phyloP scores from a whole-genome alignment of 2,797 vertebrate genomes.

The Phalloptychus januarius region DNA sequence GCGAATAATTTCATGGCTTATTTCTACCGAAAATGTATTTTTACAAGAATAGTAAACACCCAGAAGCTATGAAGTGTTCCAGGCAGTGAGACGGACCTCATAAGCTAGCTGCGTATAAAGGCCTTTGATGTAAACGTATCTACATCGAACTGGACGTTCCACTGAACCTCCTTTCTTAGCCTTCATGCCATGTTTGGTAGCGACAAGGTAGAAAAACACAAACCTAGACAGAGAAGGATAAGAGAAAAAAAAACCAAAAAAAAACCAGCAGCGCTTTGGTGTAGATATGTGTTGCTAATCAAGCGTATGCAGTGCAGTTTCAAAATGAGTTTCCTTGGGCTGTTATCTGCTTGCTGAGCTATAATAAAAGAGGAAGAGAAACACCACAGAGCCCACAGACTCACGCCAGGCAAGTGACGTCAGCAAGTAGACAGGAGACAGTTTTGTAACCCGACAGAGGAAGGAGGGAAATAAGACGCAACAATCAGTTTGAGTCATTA shows the following conservation, averaged over 20 bases:
- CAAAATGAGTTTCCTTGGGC: conserved; percentile 33
- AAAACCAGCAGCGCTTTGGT: neutral
- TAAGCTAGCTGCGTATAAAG: conserved; percentile 33
- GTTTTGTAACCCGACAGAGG: conserved; percentile 70
- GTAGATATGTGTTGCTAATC: conserved; percentile 4
- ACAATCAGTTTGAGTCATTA: conserved; percentile 22
- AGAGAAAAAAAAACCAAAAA: neutral
- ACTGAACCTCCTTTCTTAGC: conserved; percentile 30
- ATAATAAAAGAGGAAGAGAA: conserved; percentile 73
- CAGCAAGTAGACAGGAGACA: conserved; percentile 62
- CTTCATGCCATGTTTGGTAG: conserved; percentile 35
- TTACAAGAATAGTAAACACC: neutral
- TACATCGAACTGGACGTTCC: conserved; percentile 37
- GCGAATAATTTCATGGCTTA: neutral
- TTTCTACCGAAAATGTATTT: neutral
- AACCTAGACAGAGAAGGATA: conserved; percentile 14
- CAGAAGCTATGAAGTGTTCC: conserved; percentile 4
- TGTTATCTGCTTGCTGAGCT: conserved; percentile 55
- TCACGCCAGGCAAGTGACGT: conserved; percentile 71
- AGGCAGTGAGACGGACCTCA: conserved; percentile 32
- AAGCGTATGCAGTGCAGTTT: conserved; percentile 16
- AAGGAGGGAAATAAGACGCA: conserved; percentile 32
- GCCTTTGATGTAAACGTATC: conserved; percentile 44
- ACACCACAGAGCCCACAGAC: conserved; percentile 57
- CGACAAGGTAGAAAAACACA: conserved; percentile 30